Evolutionary conservation across 1,140 invertebrate species (phyloP).

Genomic region (Centruroides vittatus): DNA sequence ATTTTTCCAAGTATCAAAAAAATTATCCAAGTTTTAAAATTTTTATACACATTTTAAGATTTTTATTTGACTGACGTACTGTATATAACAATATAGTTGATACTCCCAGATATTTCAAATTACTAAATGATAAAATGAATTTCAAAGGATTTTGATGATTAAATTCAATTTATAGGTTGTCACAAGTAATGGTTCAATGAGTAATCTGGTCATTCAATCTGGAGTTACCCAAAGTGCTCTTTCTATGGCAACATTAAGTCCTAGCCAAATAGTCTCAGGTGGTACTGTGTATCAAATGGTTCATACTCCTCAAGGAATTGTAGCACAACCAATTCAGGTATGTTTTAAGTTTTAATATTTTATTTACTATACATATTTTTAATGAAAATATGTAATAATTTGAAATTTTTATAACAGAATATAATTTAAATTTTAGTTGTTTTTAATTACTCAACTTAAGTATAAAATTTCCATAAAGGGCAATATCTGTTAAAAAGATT

Average conservation of each 20-base stretch:
- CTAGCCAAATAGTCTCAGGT: conserved; percentile 31
- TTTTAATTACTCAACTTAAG: no score
- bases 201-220: conserved; percentile 23
- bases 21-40: no score
- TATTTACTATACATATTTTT: background rate
- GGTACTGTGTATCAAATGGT: conserved; percentile 37
- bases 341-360: background rate
- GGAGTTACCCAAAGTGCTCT: conserved; percentile 25
- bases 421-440: no score
- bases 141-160: no score
- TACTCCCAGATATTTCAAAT: no score
- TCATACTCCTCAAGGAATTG: conserved; percentile 36
- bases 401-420: no score
- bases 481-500: no score
- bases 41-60: no score
- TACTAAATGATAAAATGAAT: no score
- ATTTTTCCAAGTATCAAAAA: no score
- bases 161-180: conserved; percentile 9
- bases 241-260: conserved; percentile 26
- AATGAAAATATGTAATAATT: background rate
- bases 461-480: no score
- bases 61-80: background rate
- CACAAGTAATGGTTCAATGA: conserved; percentile 19
- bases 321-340: conserved; percentile 40
- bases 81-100: no score